Conservation (phyloP, 2,113 vertebrate genomes). For the Forbesichthys agassizii region DNA sequence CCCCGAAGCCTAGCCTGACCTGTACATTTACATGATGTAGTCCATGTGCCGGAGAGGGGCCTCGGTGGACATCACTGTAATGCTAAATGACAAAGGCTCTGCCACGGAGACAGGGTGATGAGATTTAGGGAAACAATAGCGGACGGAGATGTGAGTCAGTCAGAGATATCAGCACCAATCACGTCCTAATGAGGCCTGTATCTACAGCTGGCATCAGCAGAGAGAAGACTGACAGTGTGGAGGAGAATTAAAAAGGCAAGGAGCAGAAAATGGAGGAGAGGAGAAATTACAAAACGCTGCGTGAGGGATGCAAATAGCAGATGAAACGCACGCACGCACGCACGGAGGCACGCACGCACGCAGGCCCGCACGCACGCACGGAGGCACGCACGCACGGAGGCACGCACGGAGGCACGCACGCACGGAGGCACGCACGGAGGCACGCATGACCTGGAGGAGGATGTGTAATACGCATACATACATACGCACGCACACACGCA, state of each 20-base stretch:
- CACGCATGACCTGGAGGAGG: conserved; percentile 40
- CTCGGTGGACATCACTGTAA: conserved; percentile 52
- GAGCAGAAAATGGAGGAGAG: conserved; percentile 1
- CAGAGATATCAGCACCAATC: conserved; percentile 68
- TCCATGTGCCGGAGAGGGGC: conserved; percentile 22
- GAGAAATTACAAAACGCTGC: not conserved
- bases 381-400: conserved; percentile 19
- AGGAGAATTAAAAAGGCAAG: not conserved
- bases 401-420: conserved; percentile 32
- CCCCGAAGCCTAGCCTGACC: too few relatives aligned
- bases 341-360: conserved; percentile 32
- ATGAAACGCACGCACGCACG: conserved; percentile 26
- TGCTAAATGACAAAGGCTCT: conserved; percentile 19
- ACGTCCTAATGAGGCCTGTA: conserved; percentile 56
- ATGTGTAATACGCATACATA: conserved; percentile 57
- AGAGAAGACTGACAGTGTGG: conserved; percentile 5
- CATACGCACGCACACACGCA: too few relatives aligned
- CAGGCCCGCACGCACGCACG: conserved; percentile 56
- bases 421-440: conserved; percentile 45
- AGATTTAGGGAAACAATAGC: conserved; percentile 59
- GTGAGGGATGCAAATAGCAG: conserved; percentile 15
- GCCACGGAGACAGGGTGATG: conserved; percentile 26
- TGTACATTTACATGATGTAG: not conserved
- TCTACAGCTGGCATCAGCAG: conserved; percentile 54
- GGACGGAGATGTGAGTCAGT: conserved; percentile 60